Percentiles rank a stretch among this genome's conserved stretches.
phyloP scores from a whole-genome alignment of 1,140 invertebrate genomes.

The Phortica variegata region DNA sequence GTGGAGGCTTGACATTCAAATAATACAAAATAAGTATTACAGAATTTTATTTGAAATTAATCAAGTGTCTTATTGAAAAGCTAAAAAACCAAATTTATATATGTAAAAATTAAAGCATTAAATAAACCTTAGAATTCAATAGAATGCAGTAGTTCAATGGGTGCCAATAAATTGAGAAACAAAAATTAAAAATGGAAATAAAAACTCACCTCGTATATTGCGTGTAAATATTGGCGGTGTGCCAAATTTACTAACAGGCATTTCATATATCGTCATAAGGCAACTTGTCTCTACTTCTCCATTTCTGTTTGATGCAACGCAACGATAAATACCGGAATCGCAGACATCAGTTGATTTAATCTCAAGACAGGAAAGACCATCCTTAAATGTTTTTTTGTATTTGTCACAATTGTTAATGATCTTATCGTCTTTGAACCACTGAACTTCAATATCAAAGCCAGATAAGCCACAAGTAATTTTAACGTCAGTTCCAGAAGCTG shows the following conservation, averaged over 20 bases:
- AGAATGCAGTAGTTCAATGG: no score
- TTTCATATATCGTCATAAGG: conserved; percentile 55
- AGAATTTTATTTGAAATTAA: no score
- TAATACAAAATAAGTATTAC: no score
- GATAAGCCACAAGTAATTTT: conserved; percentile 84
- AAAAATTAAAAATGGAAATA: conserved; percentile 4
- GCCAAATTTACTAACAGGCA: conserved; percentile 53
- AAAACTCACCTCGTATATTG: conserved; percentile 55
- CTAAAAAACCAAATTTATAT: no score
- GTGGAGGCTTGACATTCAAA: no score
- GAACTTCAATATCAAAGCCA: conserved; percentile 73
- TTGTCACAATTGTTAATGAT: conserved; percentile 40
- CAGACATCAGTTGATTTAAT: conserved; percentile 56
- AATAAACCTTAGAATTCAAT: no score
- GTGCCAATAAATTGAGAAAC: no score
- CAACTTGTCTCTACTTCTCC: conserved; percentile 56
- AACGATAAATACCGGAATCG: conserved; percentile 53
- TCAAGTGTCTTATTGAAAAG: no score
- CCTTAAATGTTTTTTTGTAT: conserved; percentile 56
- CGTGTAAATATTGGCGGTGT: conserved; percentile 56
- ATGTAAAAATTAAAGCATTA: no score
- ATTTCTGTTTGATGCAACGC: conserved; percentile 51
- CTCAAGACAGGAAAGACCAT: conserved; percentile 66
- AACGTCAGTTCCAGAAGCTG: conserved; percentile 70
- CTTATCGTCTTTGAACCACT: conserved; percentile 79